Percentiles rank a stretch among this genome's conserved stretches.
These are phyloP conservation scores for Podocnemis expansa DNA, from an alignment of 2,113 vertebrate species.

Conservation along the genomic window DNA sequence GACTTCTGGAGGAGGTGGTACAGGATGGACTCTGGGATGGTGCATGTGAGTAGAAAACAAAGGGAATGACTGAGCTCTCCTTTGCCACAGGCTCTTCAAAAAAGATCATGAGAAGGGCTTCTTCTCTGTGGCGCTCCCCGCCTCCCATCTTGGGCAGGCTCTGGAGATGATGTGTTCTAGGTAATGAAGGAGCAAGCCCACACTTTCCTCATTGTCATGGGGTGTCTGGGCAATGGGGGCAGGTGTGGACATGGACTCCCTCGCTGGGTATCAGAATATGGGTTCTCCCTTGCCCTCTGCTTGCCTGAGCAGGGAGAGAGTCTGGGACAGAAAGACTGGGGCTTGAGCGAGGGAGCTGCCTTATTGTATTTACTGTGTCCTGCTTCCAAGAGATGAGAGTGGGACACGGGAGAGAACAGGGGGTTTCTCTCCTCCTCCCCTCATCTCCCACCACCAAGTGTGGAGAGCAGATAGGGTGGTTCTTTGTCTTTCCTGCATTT, in stretches of 20 bases:
- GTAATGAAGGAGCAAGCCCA: background rate
- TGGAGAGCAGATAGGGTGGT: background rate
- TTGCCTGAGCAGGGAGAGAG: background rate
- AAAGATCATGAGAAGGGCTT: background rate
- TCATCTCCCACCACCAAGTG: background rate
- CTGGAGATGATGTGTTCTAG: background rate
- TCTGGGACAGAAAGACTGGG: background rate
- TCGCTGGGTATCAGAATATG: background rate
- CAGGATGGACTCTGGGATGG: background rate
- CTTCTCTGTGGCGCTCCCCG: background rate
- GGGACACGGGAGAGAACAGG: background rate
- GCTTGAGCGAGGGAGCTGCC: background rate
- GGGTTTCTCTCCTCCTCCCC: too few relatives aligned
- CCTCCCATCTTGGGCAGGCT: background rate
- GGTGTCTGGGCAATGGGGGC: background rate
- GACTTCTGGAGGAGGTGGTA: background rate
- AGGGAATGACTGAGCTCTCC: background rate
- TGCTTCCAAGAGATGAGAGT: background rate
- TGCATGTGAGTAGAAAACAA: background rate
- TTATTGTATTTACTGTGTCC: background rate
- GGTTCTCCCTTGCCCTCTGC: background rate
- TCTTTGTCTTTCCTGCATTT: background rate
- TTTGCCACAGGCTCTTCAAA: background rate
- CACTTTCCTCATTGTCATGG: background rate
- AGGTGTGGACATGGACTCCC: background rate